Evolutionary conservation across 2,797 vertebrate genomes (phyloP), one percentile per base, ranked within the genome.

Genomic region (Peromyscus eremicus): DNA sequence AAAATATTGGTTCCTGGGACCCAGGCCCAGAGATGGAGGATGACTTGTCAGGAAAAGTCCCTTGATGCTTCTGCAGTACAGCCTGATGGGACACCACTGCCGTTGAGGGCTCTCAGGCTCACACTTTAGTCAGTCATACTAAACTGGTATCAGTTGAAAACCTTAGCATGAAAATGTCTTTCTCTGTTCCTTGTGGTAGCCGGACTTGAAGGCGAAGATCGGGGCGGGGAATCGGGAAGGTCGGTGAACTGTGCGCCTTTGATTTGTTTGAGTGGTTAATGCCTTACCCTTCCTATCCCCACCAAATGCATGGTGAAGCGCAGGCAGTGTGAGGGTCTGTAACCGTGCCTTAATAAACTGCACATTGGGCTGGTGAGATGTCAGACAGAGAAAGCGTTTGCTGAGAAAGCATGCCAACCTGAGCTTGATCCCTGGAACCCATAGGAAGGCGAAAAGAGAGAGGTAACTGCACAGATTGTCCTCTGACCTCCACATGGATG

Each of bases 81-180:
- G 1, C 10, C 62, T 12, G 40, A 32, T 70, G n/a, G 16, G 90
- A 12, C 92, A 60, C 12, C 32, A 80, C 25, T 76, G 55, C 92
- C 43, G 37, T 86, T 40, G 79, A 85, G 25, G 86, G 64, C 73
- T 62, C 0, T 7, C 27, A 89, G 29, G 7, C 71, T 94, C 70
- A 86, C 52, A 76, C 66, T 92, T 91, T 75, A 92, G 88, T 94
- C 94, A 94, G 60, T 73, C n/a, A 34, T 70, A 46, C 57, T 83
- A 89, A 89, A 91, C 91, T 77, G 6, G 57, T 66, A 92, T 89
- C 57, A 75, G 37, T 80, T 94, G 29, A 34, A 92, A 97, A 88
- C 32, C 70, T 76, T 91, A 88, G 13, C 70, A 89, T 94, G 71
- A 79, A 93, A 95, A 94, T 86, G 23, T 55, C 85, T 95, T 94